Evolutionary conservation across 2,113 vertebrate genomes (phyloP).

Genomic region (Brachionichthys hirsutus): DNA sequence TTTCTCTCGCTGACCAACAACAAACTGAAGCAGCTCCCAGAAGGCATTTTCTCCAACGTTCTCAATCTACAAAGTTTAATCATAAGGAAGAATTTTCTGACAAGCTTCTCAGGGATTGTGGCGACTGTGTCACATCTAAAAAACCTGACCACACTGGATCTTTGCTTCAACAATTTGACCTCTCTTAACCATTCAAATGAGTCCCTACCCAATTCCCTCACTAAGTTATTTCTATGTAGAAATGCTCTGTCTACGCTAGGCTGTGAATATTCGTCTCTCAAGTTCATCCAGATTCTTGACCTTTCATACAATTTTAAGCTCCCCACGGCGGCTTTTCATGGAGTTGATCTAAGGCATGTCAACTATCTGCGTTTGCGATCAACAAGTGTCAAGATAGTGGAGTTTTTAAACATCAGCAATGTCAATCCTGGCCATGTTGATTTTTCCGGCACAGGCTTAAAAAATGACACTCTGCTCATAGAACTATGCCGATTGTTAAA

Average conservation of each 20-base stretch:
- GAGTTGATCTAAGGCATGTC: constrained; percentile 59
- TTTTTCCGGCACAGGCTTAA: constrained; percentile 73
- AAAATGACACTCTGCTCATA: background rate
- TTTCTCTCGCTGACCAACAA: constrained; percentile 69
- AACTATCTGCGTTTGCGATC: constrained; percentile 59
- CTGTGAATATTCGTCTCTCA: constrained; percentile 56
- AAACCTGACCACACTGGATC: constrained; percentile 63
- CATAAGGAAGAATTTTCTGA: constrained; percentile 63
- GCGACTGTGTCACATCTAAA: constrained; percentile 61
- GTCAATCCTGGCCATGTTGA: constrained; percentile 65
- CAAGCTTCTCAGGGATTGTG: constrained; percentile 65
- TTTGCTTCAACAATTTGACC: constrained; percentile 75
- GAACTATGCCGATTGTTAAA: constrained; percentile 62
- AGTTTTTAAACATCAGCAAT: constrained; percentile 67
- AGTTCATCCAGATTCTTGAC: constrained; percentile 62
- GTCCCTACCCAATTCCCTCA: constrained; percentile 62
- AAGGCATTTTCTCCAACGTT: constrained; percentile 54
- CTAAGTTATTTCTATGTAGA: constrained; percentile 56
- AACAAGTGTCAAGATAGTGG: constrained; percentile 59
- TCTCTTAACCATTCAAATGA: constrained; percentile 58
- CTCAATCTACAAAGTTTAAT: constrained; percentile 53
- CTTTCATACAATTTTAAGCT: constrained; percentile 73
- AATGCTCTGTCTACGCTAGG: constrained; percentile 72
- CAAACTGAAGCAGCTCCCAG: constrained; percentile 51
- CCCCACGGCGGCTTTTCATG: constrained; percentile 46